Conservation (phyloP, 64 coral and sea anemone genomes). For the Pocillopora damicornis region DNA sequence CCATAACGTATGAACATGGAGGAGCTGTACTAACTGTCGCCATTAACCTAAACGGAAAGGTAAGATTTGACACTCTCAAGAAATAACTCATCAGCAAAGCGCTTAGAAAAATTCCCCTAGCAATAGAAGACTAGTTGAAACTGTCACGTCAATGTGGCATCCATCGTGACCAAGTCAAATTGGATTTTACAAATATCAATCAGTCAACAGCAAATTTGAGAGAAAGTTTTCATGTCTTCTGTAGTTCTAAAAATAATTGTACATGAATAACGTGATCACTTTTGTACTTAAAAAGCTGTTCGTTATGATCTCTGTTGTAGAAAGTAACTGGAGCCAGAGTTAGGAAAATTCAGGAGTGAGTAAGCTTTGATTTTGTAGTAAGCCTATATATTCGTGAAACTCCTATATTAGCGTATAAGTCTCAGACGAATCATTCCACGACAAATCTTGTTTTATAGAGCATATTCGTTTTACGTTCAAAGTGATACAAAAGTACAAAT, state of each 20-base stretch:
- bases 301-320: constrained; percentile 17
- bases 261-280: neutral
- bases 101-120: neutral
- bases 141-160: no score
- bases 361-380: neutral
- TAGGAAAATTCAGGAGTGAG: constrained; percentile 85
- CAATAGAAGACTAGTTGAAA: neutral
- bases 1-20: constrained; percentile 90
- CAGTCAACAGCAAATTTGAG: no score
- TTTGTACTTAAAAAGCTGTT: neutral
- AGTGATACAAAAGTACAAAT: no score
- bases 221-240: no score
- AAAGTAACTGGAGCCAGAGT: constrained; percentile 75
- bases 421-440: no score
- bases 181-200: no score
- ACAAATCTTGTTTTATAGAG: no score
- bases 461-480: no score
- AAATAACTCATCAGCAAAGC: neutral
- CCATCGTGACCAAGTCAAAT: no score
- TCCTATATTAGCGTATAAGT: no score
- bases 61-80: neutral
- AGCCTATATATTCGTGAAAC: no score
- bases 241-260: no score
- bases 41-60: constrained; percentile 72
- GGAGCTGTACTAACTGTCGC: constrained; percentile 85